Conservation (phyloP, 2,113 vertebrate species). For the Sminthopsis crassicaudata region DNA sequence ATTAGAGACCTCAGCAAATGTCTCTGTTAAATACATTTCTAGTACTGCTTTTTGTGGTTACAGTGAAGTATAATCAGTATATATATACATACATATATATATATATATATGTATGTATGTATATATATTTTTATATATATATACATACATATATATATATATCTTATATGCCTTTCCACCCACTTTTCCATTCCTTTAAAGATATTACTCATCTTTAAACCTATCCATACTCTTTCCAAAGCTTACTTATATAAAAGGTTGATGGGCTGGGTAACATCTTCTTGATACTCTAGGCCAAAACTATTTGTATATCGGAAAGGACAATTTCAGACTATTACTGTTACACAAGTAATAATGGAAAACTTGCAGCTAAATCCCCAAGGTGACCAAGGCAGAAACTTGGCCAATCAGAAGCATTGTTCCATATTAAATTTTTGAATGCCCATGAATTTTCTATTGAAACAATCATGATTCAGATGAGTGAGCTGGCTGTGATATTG, state of each 20-base stretch:
- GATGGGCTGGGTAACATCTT: neutral
- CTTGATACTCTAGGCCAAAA: neutral
- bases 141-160: neutral
- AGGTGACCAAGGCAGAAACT: neutral
- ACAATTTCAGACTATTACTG: neutral
- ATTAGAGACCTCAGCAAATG: neutral
- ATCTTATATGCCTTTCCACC: neutral
- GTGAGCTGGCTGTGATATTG: neutral
- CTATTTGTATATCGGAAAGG: neutral
- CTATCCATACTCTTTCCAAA: neutral
- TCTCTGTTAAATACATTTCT: slow-evolving; percentile 26
- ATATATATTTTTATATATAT: too few relatives aligned
- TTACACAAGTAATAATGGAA: neutral
- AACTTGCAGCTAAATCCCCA: neutral
- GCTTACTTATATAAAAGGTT: neutral
- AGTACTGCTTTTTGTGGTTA: slow-evolving; percentile 15
- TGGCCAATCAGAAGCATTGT: slow-evolving; percentile 9
- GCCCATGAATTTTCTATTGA: neutral
- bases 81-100: too few relatives aligned
- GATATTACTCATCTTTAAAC: slow-evolving; percentile 17
- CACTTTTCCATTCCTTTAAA: slow-evolving; percentile 25
- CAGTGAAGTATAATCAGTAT: neutral
- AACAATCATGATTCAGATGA: neutral
- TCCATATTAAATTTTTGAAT: slow-evolving; percentile 15
- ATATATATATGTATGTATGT: too few relatives aligned